A percentile compares a stretch with the other conserved stretches of the same genome.
Evolutionary conservation across 1,140 invertebrate species (phyloP).

Genomic region (Calliphora vicina): DNA sequence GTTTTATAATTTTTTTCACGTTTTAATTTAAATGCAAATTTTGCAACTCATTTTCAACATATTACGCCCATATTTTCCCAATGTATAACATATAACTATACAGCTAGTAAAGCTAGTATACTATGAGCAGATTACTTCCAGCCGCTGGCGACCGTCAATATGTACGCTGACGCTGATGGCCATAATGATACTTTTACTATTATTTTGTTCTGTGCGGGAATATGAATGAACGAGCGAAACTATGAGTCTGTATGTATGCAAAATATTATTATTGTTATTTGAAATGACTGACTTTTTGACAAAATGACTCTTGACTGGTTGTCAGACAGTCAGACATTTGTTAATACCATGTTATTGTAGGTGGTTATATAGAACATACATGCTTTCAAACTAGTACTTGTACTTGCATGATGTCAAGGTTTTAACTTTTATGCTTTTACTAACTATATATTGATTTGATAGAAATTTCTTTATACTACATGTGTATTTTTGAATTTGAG

Average conservation of each 20-base stretch:
- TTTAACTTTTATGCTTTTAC: conserved; percentile 5
- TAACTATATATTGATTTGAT: conserved; percentile 12
- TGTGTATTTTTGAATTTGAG: not conserved
- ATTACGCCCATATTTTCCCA: conserved; percentile 22
- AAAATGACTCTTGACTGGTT: not conserved
- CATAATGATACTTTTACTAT: conserved; percentile 24
- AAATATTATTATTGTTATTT: too few relatives aligned
- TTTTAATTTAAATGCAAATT: conserved; percentile 35
- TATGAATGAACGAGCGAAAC: not conserved
- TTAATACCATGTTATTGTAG: not conserved
- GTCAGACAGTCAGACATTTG: not conserved
- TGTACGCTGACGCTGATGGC: not conserved
- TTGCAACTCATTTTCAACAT: conserved; percentile 33
- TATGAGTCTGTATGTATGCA: not conserved
- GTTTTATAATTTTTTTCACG: conserved; percentile 34
- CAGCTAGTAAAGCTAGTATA: too few relatives aligned
- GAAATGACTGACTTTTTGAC: not conserved
- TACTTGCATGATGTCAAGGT: conserved; percentile 25
- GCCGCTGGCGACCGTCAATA: conserved; percentile 22
- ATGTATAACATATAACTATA: not conserved
- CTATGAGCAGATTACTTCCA: conserved; percentile 20
- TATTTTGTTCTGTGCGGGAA: not conserved
- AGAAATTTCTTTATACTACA: conserved; percentile 1
- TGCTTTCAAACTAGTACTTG: not conserved
- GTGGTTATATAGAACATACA: too few relatives aligned